phyloP scores from a whole-genome alignment of 2,797 vertebrate species.

The Odontamblyopus lacepedii region DNA sequence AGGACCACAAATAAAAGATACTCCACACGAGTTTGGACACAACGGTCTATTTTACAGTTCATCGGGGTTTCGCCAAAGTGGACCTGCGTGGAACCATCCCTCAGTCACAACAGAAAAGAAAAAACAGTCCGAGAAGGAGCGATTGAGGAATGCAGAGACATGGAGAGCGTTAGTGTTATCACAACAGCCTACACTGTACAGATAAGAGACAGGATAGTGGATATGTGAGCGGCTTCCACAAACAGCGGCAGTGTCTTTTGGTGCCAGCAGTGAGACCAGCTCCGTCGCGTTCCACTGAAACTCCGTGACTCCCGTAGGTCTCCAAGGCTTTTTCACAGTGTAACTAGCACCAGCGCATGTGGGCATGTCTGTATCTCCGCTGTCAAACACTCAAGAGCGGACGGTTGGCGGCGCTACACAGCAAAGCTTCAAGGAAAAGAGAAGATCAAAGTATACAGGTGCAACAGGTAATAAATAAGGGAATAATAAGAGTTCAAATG shows the following conservation, averaged over 20 bases:
- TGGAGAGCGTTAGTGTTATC: slow-evolving; percentile 80
- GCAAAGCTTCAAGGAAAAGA: slow-evolving; percentile 86
- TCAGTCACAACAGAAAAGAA: slow-evolving; percentile 41
- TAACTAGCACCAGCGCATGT: slow-evolving; percentile 98
- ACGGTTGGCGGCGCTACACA: slow-evolving; percentile 64
- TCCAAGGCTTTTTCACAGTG: slow-evolving; percentile 91
- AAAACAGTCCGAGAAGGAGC: slow-evolving; percentile 36
- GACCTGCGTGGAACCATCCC: slow-evolving; percentile 50
- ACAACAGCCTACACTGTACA: slow-evolving; percentile 75
- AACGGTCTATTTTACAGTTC: slow-evolving; percentile 52
- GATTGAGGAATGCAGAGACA: slow-evolving; percentile 69
- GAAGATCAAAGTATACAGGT: slow-evolving; percentile 89
- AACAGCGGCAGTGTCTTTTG: slow-evolving; percentile 1
- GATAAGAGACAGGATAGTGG: slow-evolving; percentile 65
- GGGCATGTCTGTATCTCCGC: slow-evolving; percentile 71
- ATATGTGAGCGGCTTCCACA: slow-evolving; percentile 55
- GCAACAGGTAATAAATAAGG: slow-evolving; percentile 98
- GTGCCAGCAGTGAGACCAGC: slow-evolving; percentile 55
- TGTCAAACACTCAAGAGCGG: slow-evolving; percentile 70
- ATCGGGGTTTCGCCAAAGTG: slow-evolving; percentile 50
- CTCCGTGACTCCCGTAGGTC: slow-evolving; percentile 77
- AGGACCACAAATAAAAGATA: slow-evolving; percentile 40
- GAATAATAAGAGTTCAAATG: slow-evolving; percentile 81
- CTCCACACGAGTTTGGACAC: slow-evolving; percentile 58
- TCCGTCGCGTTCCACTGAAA: slow-evolving; percentile 76